Evolutionary conservation across 2,797 vertebrate genomes (phyloP).

Genomic region (Takifugu ocellatus): DNA sequence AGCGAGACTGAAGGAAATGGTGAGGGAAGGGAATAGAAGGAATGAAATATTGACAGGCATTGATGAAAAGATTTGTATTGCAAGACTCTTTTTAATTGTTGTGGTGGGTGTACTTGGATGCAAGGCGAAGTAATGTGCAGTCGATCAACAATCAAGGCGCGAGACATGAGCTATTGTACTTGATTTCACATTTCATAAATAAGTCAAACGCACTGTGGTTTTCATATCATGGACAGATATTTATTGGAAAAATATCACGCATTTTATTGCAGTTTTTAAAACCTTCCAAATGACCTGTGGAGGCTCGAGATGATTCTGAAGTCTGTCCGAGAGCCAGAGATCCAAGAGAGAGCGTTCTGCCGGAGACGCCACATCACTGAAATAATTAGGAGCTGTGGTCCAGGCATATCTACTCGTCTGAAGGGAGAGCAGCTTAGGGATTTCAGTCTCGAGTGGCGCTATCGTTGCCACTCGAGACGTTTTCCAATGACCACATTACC

Average conservation of each 20-base stretch:
- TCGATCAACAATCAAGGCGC: slow-evolving; percentile 1
- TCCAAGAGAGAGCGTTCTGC: slow-evolving; percentile 28
- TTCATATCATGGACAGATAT: slow-evolving; percentile 1
- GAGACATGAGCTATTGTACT: slow-evolving; percentile 14
- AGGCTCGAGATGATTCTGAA: slow-evolving; percentile 24
- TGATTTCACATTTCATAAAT: slow-evolving; percentile 16
- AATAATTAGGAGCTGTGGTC: slow-evolving; percentile 46
- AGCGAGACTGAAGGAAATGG: slow-evolving; percentile 52
- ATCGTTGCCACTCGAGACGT: slow-evolving; percentile 32
- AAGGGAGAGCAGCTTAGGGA: slow-evolving; percentile 20
- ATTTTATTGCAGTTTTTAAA: slow-evolving; percentile 17
- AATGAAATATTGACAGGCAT: slow-evolving; percentile 56
- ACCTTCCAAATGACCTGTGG: slow-evolving; percentile 7
- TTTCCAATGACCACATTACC: slow-evolving; percentile 37
- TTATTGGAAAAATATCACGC: too few species aligned
- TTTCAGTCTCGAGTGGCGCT: slow-evolving; percentile 20
- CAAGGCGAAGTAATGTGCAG: neutral
- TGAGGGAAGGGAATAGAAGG: slow-evolving; percentile 43
- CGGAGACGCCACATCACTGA: slow-evolving; percentile 37
- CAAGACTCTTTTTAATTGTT: slow-evolving; percentile 34
- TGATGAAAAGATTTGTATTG: slow-evolving; percentile 37
- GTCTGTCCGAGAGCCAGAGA: slow-evolving; percentile 32
- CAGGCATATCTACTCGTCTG: slow-evolving; percentile 48
- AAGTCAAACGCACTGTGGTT: slow-evolving; percentile 18
- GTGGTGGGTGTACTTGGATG: slow-evolving; percentile 10